A percentile compares a stretch with the other conserved stretches of the same genome.
These are phyloP conservation scores for Vollenhovia emeryi DNA, from an alignment of 1,140 invertebrate species.

Conservation along the genomic window DNA sequence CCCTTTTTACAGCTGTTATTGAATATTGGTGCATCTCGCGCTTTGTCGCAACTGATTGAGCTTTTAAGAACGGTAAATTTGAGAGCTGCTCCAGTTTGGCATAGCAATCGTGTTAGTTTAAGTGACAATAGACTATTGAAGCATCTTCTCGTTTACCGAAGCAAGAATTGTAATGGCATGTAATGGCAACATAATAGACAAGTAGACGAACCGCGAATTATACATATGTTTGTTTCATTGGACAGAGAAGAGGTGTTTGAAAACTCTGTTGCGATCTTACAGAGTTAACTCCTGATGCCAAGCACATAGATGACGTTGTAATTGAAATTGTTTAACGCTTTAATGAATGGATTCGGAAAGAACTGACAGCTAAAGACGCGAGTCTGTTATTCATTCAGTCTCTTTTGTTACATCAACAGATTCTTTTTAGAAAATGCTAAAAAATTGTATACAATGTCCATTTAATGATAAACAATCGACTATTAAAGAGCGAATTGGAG, in stretches of 20 bases:
- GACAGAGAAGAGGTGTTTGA: constrained; percentile 78
- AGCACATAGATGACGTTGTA: constrained; percentile 77
- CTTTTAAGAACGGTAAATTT: constrained; percentile 81
- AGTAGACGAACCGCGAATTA: background rate
- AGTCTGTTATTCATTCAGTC: constrained; percentile 74
- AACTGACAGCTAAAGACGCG: constrained; percentile 76
- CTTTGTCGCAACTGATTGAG: constrained; percentile 76
- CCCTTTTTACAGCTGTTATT: constrained; percentile 73
- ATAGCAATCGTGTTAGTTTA: constrained; percentile 75
- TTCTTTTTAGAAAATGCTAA: constrained; percentile 81
- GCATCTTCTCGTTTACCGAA: constrained; percentile 70
- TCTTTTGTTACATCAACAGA: background rate
- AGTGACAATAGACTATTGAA: constrained; percentile 64
- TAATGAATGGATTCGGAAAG: constrained; percentile 75
- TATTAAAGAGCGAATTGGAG: too few relatives aligned
- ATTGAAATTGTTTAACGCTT: constrained; percentile 79
- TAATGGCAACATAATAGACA: background rate
- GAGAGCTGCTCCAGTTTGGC: constrained; percentile 78
- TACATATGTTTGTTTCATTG: background rate
- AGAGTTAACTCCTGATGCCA: constrained; percentile 74
- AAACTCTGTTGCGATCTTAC: constrained; percentile 77
- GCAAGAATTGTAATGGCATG: constrained; percentile 72
- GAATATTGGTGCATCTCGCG: constrained; percentile 71
- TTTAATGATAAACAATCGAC: constrained; percentile 76
- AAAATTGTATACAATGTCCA: constrained; percentile 78